Percentiles rank a stretch among this genome's conserved stretches.
phyloP scores from a whole-genome alignment of 2,113 vertebrate species.

The Mesoclemmys tuberculata region DNA sequence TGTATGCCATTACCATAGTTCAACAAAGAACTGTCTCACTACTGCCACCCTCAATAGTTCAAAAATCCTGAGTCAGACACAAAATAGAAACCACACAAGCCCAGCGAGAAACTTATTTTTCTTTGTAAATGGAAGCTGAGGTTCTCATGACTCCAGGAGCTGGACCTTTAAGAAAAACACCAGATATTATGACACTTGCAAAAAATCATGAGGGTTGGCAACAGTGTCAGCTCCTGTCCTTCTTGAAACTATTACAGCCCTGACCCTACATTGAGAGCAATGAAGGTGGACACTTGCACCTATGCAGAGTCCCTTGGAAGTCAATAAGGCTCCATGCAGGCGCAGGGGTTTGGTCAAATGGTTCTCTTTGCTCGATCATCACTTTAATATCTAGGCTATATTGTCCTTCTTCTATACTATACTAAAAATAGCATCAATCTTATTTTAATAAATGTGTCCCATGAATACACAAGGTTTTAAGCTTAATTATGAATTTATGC shows the following conservation, averaged over 20 bases:
- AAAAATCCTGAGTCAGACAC: background rate
- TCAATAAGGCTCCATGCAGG: background rate
- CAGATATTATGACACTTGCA: no score
- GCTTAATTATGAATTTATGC: background rate
- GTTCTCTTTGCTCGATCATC: background rate
- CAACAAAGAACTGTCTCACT: background rate
- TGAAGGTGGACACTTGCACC: background rate
- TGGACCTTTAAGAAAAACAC: background rate
- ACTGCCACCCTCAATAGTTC: background rate
- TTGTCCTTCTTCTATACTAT: background rate
- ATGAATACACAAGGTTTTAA: background rate
- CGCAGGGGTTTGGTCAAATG: background rate
- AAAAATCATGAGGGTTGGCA: background rate
- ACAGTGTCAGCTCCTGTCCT: background rate
- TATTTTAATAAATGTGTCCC: background rate
- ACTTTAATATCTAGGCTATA: background rate
- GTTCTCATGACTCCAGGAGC: background rate
- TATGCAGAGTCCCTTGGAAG: background rate
- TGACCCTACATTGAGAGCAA: background rate
- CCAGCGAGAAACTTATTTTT: background rate
- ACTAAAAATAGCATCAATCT: background rate
- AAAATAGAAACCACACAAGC: background rate
- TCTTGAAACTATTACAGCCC: background rate
- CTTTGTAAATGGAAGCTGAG: background rate
- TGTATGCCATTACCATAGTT: fast-evolving